Base-by-base conservation (phyloP, 2,113 vertebrate genomes). In the Actenoides hombroni region DNA sequence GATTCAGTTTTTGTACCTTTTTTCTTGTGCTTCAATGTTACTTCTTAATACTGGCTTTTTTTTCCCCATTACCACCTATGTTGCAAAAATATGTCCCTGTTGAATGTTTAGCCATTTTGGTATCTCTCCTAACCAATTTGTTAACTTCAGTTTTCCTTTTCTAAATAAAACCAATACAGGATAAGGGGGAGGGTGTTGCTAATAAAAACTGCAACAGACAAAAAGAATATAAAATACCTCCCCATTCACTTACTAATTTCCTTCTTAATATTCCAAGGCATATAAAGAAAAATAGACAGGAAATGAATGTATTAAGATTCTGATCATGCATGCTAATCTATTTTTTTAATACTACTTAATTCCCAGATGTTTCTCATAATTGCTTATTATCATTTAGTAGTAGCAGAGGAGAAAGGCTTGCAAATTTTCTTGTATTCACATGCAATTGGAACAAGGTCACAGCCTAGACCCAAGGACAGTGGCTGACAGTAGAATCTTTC, bases 321-420 rank as follows among this genome's bases (percentile, higher is more conserved):
- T 78, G 31, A 86, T 83, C 82, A 83, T 94, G 82, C 0, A 0
- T 92, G 17, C 6, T 92, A 95, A 92, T 94, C 83, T 96, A 56
- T 89, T 94, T 95, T 96, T 92, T 89, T 88, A 94, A 93, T 87
- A 83, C 64, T 42, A 78, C 61, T 28, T 95, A 93, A 94, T 94
- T 96, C 88, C 86, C 90, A 90, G 49, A 88, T 95, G 94, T 28
- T 90, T 94, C 39, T 92, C 51, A 65, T 96, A 95, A 97, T 95
- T 96, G 85, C 88, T 42, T 70, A 76, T 93, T 70, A 65, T 92
- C 44, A 75, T 73, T 84, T 92, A 76, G 71, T 69, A 26, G 81
- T 44, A 86, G 39, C 48, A 90, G 29, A 92, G 67, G 87, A 96
- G 81, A 90, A 90, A 91, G 39, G 11, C 42, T 71, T 76, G 79